Evolutionary conservation across 2,113 vertebrate genomes (phyloP).

Genomic region (Trichomycterus rosablanca): DNA sequence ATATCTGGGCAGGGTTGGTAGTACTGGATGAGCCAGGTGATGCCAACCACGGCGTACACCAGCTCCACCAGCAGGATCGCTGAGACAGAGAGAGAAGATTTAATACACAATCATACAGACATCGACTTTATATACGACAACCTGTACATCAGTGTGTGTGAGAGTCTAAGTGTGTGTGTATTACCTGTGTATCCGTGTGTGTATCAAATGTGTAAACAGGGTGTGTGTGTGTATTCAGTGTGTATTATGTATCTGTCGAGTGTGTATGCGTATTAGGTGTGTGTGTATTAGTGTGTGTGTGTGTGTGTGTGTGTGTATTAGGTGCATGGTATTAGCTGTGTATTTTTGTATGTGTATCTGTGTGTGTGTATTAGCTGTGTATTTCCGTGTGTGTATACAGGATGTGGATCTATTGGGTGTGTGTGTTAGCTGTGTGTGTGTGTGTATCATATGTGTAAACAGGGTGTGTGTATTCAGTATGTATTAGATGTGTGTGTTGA

Average conservation of each 20-base stretch:
- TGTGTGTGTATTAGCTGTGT: no score
- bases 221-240: conserved; percentile 67
- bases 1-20: conserved; percentile 93
- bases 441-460: no score
- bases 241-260: no score
- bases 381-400: no score
- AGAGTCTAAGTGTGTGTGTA: not conserved
- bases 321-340: no score
- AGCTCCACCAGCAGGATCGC: conserved; percentile 96
- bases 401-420: no score
- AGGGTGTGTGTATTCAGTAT: no score
- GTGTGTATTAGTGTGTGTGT: conserved; percentile 10
- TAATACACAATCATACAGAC: not conserved
- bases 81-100: conserved; percentile 46
- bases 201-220: conserved; percentile 89
- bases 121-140: not conserved
- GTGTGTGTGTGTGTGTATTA: not conserved
- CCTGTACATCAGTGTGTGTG: not conserved
- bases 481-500: no score
- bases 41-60: conserved; percentile 93
- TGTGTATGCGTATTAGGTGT: not conserved
- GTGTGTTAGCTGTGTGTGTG: no score
- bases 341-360: not conserved
- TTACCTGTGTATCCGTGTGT: not conserved
- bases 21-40: conserved; percentile 94